These are phyloP conservation scores for Nyctalus aviator DNA, from an alignment of 2,797 vertebrate species.

Conservation along the genomic window DNA sequence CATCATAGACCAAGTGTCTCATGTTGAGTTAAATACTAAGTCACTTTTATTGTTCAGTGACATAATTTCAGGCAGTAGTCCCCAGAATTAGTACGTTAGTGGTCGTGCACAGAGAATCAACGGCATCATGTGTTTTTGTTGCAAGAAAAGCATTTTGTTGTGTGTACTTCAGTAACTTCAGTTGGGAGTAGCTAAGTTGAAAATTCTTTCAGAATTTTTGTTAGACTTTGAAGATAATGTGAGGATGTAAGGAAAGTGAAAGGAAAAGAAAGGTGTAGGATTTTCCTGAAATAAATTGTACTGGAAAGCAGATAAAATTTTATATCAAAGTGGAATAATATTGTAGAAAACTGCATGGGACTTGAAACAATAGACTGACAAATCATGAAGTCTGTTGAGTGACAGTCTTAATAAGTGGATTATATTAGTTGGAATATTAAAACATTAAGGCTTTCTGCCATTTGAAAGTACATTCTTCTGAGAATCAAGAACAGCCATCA, in stretches of 20 bases:
- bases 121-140: conserved; percentile 1
- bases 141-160: conserved; percentile 36
- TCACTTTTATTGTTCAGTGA: conserved; percentile 15
- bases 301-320: conserved; percentile 13
- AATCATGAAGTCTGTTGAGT: neutral
- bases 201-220: conserved; percentile 37
- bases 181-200: neutral
- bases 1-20: neutral
- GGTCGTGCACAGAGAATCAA: neutral
- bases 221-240: neutral
- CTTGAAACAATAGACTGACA: neutral
- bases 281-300: conserved; percentile 55
- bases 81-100: neutral
- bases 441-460: neutral
- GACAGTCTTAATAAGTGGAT: neutral
- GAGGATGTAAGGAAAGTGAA: conserved; percentile 8
- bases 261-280: conserved; percentile 17
- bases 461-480: neutral
- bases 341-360: neutral
- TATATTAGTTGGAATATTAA: neutral
- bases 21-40: conserved; percentile 26
- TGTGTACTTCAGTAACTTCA: conserved; percentile 14
- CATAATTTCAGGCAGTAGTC: conserved; percentile 1
- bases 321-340: neutral
- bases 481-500: neutral